phyloP scores from a whole-genome alignment of 2,797 vertebrate genomes.

The Falco columbarius region DNA sequence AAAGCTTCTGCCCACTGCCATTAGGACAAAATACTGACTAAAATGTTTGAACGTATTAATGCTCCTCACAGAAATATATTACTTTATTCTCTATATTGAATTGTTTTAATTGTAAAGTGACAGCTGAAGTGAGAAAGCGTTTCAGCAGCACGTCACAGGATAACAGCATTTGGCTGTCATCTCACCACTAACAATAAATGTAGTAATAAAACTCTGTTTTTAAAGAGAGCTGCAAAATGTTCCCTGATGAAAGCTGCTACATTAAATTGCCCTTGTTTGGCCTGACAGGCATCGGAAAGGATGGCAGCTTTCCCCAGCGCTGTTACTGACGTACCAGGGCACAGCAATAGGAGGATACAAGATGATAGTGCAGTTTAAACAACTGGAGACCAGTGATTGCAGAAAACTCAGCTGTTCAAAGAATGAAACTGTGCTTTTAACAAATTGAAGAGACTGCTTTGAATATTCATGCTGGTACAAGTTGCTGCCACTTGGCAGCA shows the following conservation, averaged over 20 bases:
- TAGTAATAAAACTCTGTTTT: constrained; percentile 1
- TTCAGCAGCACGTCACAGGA: background rate
- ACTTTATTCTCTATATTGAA: background rate
- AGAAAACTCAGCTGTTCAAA: background rate
- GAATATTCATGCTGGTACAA: background rate
- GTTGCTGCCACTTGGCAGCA: background rate
- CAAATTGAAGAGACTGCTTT: background rate
- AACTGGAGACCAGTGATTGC: background rate
- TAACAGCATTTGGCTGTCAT: background rate
- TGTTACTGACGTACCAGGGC: background rate
- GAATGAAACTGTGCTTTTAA: background rate
- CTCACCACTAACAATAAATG: background rate
- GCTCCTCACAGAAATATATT: background rate
- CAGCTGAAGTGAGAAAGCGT: background rate
- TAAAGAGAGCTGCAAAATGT: background rate
- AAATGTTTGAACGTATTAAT: background rate
- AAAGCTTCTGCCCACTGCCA: background rate
- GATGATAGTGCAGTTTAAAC: background rate
- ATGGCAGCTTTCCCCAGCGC: background rate
- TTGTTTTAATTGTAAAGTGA: background rate
- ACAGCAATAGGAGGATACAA: background rate
- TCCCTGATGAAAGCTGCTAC: background rate
- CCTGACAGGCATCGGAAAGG: background rate
- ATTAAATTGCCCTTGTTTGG: background rate
- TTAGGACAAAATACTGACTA: background rate